phyloP scores from a whole-genome alignment of 2,888 invertebrate species.

The Cosmia pyralina region DNA sequence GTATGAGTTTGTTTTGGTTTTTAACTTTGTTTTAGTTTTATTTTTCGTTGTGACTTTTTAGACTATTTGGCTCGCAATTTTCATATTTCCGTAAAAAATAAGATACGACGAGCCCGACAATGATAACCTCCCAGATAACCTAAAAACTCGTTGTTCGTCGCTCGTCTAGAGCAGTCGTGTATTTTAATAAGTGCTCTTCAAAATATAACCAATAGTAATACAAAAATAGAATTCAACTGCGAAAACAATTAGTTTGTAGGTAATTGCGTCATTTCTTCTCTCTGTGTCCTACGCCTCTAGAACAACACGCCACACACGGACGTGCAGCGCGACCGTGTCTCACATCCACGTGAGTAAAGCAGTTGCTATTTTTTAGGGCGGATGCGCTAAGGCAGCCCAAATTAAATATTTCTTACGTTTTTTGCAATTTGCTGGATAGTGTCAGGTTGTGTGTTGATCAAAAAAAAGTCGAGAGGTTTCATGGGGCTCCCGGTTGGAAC shows the following conservation, averaged over 20 bases:
- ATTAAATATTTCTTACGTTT: neutral
- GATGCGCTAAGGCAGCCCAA: neutral
- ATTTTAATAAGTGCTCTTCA: neutral
- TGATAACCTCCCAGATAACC: conserved; percentile 4
- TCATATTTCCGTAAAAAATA: neutral
- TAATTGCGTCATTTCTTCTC: neutral
- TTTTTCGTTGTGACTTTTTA: neutral
- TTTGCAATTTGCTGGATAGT: neutral
- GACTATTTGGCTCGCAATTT: neutral
- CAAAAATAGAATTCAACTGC: neutral
- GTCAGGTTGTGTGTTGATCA: neutral
- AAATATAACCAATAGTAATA: neutral
- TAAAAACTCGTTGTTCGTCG: neutral
- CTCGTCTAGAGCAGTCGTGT: neutral
- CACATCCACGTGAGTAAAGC: neutral
- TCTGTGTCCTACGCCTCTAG: neutral
- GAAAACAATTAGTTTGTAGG: neutral
- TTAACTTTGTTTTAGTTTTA: neutral
- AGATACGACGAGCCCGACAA: neutral
- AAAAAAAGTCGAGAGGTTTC: neutral
- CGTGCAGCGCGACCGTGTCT: neutral
- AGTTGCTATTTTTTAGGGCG: neutral
- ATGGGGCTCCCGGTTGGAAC: no score
- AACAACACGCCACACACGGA: neutral
- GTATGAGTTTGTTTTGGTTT: conserved; percentile 10